Conservation (phyloP, 2,113 vertebrate genomes). For the Clarias batrachus region DNA sequence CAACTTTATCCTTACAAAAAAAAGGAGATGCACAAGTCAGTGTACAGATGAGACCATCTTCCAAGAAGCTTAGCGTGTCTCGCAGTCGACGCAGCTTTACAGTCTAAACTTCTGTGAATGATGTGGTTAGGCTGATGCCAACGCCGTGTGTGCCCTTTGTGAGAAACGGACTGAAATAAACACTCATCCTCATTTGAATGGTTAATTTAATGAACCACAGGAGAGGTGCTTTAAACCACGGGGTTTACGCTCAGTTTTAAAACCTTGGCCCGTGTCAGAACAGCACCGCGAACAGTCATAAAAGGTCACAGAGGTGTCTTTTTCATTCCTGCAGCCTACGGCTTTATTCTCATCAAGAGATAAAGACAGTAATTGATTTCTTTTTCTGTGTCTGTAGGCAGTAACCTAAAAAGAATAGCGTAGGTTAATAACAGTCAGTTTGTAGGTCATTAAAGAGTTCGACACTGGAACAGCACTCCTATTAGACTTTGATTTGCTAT, state of each 20-base stretch:
- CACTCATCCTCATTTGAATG: conserved; percentile 25
- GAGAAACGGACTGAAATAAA: conserved; percentile 23
- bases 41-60: background rate
- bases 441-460: conserved; percentile 73
- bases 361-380: conserved; percentile 76
- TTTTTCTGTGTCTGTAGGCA: conserved; percentile 68
- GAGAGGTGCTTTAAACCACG: conserved; percentile 13
- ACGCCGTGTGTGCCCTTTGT: background rate
- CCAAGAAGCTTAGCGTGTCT: background rate
- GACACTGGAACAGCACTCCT: conserved; percentile 64
- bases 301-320: conserved; percentile 35
- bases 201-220: conserved; percentile 29
- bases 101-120: background rate
- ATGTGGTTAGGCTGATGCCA: background rate
- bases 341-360: conserved; percentile 64
- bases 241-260: background rate
- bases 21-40: background rate
- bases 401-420: conserved; percentile 77
- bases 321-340: conserved; percentile 52
- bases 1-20: background rate
- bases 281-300: conserved; percentile 24
- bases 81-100: background rate
- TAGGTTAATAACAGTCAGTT: conserved; percentile 80
- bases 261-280: conserved; percentile 30
- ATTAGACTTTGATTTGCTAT: conserved; percentile 36